Evolutionary conservation across 1,140 invertebrate genomes (phyloP).

Genomic region (Odontomachus brunneus): DNA sequence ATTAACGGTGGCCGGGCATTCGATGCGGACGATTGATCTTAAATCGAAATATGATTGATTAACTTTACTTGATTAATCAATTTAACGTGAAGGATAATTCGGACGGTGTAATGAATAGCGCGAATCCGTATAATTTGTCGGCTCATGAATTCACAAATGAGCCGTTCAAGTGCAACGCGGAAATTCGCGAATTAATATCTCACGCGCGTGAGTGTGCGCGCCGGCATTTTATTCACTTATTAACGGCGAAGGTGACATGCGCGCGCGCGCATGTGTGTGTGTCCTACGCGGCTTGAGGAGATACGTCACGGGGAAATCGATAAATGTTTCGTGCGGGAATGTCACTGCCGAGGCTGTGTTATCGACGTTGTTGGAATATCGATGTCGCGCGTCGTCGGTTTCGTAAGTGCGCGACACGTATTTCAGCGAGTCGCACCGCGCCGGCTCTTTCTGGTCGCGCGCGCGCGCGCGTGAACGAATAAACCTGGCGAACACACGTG

Average conservation of each 20-base stretch:
- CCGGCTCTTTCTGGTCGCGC: slow-evolving; percentile 16
- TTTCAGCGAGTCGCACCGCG: neutral
- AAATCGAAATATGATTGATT: slow-evolving; percentile 16
- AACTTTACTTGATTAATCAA: slow-evolving; percentile 1
- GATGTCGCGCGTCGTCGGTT: slow-evolving; percentile 21
- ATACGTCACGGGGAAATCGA: neutral
- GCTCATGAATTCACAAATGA: neutral
- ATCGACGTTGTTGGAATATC: neutral
- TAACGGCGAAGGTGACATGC: neutral
- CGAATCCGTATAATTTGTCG: neutral
- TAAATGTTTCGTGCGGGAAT: neutral
- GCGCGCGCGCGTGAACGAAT: neutral
- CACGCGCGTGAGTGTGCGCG: neutral
- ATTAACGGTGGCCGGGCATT: neutral
- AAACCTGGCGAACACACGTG: slow-evolving; percentile 22
- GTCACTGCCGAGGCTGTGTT: neutral
- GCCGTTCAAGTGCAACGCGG: neutral
- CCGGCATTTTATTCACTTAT: neutral
- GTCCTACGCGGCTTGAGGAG: no score
- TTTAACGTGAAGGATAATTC: neutral
- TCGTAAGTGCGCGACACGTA: neutral
- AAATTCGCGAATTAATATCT: slow-evolving; percentile 1
- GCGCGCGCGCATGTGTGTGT: no score
- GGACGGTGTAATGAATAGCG: neutral
- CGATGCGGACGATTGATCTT: slow-evolving; percentile 9